Percentiles rank a stretch among this genome's conserved stretches.
phyloP scores from a whole-genome alignment of 2,888 invertebrate genomes.

The Parnassius apollo region DNA sequence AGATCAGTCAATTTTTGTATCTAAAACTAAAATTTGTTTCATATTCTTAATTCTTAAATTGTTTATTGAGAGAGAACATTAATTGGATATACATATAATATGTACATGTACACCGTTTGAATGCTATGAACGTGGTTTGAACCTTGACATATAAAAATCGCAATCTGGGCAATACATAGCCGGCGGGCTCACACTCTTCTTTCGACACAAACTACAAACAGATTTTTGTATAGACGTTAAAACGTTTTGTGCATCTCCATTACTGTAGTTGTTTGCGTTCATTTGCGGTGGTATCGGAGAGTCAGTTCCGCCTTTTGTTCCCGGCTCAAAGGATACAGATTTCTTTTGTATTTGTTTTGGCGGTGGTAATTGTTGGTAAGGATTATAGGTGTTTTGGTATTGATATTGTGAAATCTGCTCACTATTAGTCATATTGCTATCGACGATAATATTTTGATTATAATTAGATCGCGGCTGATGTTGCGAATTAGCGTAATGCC shows the following conservation, averaged over 20 bases:
- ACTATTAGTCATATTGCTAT: slow-evolving; percentile 41
- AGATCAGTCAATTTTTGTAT: slow-evolving; percentile 29
- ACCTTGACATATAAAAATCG: slow-evolving; percentile 94
- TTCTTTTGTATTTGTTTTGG: slow-evolving; percentile 85
- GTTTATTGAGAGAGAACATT: slow-evolving; percentile 10
- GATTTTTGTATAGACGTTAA: slow-evolving; percentile 72
- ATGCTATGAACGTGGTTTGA: slow-evolving; percentile 83
- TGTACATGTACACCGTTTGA: background rate
- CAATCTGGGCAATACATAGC: slow-evolving; percentile 94
- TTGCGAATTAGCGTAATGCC: slow-evolving; percentile 60
- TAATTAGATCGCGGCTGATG: slow-evolving; percentile 67
- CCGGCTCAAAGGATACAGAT: slow-evolving; percentile 86
- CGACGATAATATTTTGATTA: slow-evolving; percentile 58
- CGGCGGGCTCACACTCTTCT: slow-evolving; percentile 89
- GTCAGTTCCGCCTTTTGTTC: slow-evolving; percentile 84
- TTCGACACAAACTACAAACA: slow-evolving; percentile 93
- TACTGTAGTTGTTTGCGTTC: slow-evolving; percentile 52
- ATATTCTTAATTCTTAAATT: slow-evolving; percentile 20
- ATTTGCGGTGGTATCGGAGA: slow-evolving; percentile 70
- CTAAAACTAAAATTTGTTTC: slow-evolving; percentile 23
- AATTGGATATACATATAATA: slow-evolving; percentile 5
- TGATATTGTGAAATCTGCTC: slow-evolving; percentile 56
- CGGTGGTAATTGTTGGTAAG: slow-evolving; percentile 84
- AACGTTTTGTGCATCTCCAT: slow-evolving; percentile 50
- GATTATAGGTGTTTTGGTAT: slow-evolving; percentile 68